Conservation (phyloP, 2,113 vertebrate genomes). For the Chaetura pelagica region DNA sequence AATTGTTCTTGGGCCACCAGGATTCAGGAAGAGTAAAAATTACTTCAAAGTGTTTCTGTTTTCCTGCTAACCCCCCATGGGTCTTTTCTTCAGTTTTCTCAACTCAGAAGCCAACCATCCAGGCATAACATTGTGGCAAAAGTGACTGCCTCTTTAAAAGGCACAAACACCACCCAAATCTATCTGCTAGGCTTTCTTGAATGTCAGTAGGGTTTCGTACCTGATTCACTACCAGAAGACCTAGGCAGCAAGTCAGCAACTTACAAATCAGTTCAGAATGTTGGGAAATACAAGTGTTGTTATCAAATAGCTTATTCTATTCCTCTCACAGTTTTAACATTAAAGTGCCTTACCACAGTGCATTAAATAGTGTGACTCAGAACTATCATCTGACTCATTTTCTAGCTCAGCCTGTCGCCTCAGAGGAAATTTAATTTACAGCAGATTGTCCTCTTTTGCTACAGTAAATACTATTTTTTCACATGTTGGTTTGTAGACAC, state of each 20-base stretch:
- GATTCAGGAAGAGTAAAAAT: neutral
- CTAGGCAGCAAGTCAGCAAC: neutral
- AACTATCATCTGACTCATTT: neutral
- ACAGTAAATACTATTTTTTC: neutral
- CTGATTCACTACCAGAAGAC: neutral
- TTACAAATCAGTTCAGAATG: neutral
- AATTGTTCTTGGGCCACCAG: neutral
- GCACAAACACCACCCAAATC: neutral
- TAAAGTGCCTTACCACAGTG: neutral
- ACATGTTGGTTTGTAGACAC: neutral
- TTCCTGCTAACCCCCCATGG: fast-evolving
- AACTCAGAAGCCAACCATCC: neutral
- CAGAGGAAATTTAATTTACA: neutral
- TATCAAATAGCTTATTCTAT: neutral
- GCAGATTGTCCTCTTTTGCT: neutral
- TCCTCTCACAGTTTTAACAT: neutral
- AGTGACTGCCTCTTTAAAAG: neutral
- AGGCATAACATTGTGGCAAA: neutral
- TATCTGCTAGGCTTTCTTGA: neutral
- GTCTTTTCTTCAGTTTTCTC: neutral
- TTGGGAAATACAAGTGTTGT: neutral
- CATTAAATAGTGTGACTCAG: slow-evolving; percentile 14
- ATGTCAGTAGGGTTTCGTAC: neutral
- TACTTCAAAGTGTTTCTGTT: neutral
- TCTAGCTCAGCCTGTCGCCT: neutral